Base-by-base conservation (phyloP, 2,888 invertebrate genomes). In the Drepana falcataria region DNA sequence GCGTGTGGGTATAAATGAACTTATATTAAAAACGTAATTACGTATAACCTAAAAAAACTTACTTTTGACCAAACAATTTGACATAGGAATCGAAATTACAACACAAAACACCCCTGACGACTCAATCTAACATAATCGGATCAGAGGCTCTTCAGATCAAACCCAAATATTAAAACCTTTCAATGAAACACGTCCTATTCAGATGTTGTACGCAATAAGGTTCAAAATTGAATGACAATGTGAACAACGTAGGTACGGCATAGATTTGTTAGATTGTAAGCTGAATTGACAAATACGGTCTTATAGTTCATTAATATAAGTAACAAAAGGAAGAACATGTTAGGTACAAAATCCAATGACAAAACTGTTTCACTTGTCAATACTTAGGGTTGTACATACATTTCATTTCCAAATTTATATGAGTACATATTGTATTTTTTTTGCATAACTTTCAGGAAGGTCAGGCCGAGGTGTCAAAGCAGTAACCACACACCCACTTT, bases 241-340 rank as follows among this genome's bases (percentile, higher is more conserved):
- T 9, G 3, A 40, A 51, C 7, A 7, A 37, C 9, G 33, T n/a
- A 44, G 34, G 40, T 51, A 51, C 21, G 9, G 33, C 34, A 49
- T 34, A 40, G 2, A 6, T 51, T 51, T 51, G 51, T 51, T 47
- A 51, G 51, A 51, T 9, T 51, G 40, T 51, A 54, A 54, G 51
- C 54, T 34, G 47, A 48, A 48, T 54, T 54, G 54, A 54, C 54
- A 54, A 54, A 54, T 48, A 54, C 51, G 47, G 37, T 51, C 72
- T 78, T 73, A 75, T 65, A 68, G 69, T 76, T 77, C 75, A 78
- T 81, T 81, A 75, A 71, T 71, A 79, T 66, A 69, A 65, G 62
- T 71, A 66, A 78, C 72, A 79, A 79, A 71, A 66, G 60, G 61
- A 59, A 66, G 63, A 68, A 75, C 69, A 66, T 74, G 71, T 69